Percentiles rank a stretch among this genome's conserved stretches.
These are phyloP conservation scores for Danaus chrysippus DNA, from an alignment of 2,888 invertebrate genomes.

Conservation along the genomic window DNA sequence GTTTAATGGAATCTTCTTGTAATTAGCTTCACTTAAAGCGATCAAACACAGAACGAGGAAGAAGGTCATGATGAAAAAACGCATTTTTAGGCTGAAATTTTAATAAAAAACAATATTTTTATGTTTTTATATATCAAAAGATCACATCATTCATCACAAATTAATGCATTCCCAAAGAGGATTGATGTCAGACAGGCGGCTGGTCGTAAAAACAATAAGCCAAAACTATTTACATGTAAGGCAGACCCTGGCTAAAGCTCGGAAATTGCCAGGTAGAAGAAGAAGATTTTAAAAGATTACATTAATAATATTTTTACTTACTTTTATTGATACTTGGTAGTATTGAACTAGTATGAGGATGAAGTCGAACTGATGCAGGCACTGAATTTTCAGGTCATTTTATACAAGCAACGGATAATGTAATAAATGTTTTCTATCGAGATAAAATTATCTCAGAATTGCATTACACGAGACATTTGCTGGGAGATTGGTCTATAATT, in stretches of 20 bases:
- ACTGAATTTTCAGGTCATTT: slow-evolving; percentile 17
- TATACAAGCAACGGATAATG: slow-evolving; percentile 22
- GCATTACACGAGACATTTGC: slow-evolving; percentile 27
- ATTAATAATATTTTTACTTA: neutral
- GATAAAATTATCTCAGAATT: slow-evolving; percentile 22
- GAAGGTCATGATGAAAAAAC: slow-evolving; percentile 31
- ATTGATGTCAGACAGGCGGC: no score
- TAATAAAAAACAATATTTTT: slow-evolving; percentile 16
- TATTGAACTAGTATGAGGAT: slow-evolving; percentile 9
- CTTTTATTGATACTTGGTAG: neutral
- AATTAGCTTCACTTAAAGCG: slow-evolving; percentile 80
- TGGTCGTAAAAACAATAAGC: no score
- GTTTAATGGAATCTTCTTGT: slow-evolving; percentile 93
- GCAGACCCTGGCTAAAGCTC: no score
- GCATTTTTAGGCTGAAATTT: slow-evolving; percentile 35
- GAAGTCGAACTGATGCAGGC: slow-evolving; percentile 33
- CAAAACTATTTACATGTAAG: no score
- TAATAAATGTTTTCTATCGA: slow-evolving; percentile 13
- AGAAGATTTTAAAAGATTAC: no score
- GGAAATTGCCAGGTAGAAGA: no score
- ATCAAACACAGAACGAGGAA: slow-evolving; percentile 61
- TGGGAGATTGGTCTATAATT: slow-evolving; percentile 15
- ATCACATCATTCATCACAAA: neutral
- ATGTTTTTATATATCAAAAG: neutral
- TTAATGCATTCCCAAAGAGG: no score